Percentiles rank a stretch among this genome's conserved stretches.
These are phyloP conservation scores for Periphyllus acericola DNA, from an alignment of 2,888 invertebrate genomes.

Conservation along the genomic window DNA sequence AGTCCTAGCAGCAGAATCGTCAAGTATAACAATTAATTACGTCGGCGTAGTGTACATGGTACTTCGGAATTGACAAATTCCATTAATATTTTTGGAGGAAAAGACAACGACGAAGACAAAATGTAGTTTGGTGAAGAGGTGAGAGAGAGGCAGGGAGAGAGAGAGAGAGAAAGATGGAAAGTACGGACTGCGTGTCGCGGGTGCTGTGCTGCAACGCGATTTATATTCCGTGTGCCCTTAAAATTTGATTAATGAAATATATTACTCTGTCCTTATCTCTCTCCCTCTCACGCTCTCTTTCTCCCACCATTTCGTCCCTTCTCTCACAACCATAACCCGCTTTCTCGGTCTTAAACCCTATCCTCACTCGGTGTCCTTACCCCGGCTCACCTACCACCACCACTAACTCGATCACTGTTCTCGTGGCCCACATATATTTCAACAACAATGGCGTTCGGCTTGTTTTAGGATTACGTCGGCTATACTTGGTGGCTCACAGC, in stretches of 20 bases:
- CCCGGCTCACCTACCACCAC: background rate
- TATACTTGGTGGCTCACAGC: background rate
- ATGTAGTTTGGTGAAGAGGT: background rate
- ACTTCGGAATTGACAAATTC: slow-evolving; percentile 59
- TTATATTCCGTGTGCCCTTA: slow-evolving; percentile 46
- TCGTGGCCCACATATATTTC: slow-evolving; percentile 9
- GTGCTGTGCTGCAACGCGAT: background rate
- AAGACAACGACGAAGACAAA: background rate
- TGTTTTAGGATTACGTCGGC: background rate
- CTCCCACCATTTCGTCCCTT: background rate
- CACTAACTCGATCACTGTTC: slow-evolving; percentile 31
- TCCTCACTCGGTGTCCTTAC: background rate
- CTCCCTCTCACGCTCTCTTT: background rate
- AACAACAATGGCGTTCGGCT: slow-evolving; percentile 27
- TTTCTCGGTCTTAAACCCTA: too few species aligned
- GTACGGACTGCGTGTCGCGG: background rate
- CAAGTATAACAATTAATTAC: slow-evolving; percentile 55
- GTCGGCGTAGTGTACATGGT: slow-evolving; percentile 38
- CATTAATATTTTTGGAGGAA: slow-evolving; percentile 54
- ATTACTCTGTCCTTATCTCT: slow-evolving; percentile 24
- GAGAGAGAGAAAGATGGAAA: background rate
- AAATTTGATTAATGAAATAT: slow-evolving; percentile 61
- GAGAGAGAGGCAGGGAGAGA: background rate
- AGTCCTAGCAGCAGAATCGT: background rate
- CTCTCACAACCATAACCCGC: too few species aligned